Base-by-base conservation (phyloP, 2,888 invertebrate genomes). In the Amblyjoppa fuscipennis region DNA sequence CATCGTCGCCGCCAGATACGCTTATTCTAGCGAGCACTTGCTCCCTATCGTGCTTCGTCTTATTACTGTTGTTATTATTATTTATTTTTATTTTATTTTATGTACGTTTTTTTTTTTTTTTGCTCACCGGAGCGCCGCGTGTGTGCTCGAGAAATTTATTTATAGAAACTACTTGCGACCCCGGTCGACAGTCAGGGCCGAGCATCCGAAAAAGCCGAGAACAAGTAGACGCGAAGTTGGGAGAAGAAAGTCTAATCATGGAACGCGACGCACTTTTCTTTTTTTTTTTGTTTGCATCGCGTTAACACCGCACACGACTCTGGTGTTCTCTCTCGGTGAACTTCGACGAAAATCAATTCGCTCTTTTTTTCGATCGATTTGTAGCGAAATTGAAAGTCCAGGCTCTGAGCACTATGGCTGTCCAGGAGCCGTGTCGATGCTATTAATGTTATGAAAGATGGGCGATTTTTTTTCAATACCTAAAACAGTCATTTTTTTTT, bases 111-210 rank as follows among this genome's bases (percentile, higher is more conserved):
- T 25, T 6, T 76, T 25, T 6, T 61, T 61, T 61, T 61, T 68
- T 68, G n/a, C 38, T 56, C 28, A 45, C 28, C n/a, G 7, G 3
- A 49, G 61, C 74, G 31, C 61, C 13, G 41, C 11, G 41, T 59
- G 59, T 16, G 68, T 25, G 68, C 51, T 66, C 66, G 2, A 11
- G 7, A 53, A 61, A 16, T 68, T 53, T 68, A 76, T 76, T 68
- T 51, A 68, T 68, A 76, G 53, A 70, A 68, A 68, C 51, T 31
- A 66, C 76, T 51, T 68, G 34, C 76, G 76, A 76, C 64, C 75
- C 64, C 49, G 28, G 64, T 31, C n/a, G 68, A 68, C 53, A 51
- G 76, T 76, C 76, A 68, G 66, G 66, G 76, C 68, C 68, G 76
- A 66, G 31, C 51, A 41, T 76, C 31, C 13, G n/a, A 7, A 41